phyloP scores from a whole-genome alignment of 2,797 vertebrate species.

The Tapirus indicus region DNA sequence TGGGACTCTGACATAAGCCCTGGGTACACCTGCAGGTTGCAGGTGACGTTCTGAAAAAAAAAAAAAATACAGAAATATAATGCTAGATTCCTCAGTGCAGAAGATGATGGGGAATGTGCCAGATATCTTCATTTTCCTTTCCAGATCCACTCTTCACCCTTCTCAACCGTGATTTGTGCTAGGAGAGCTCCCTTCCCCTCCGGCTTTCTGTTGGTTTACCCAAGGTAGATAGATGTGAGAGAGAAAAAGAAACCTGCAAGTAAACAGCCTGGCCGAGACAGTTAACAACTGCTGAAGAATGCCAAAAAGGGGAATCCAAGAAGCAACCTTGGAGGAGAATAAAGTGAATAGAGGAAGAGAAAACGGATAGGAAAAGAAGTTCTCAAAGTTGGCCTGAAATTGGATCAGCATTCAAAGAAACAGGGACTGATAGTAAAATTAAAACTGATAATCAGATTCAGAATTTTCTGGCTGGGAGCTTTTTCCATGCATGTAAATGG shows the following conservation, averaged over 20 bases:
- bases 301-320: neutral
- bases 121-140: neutral
- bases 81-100: neutral
- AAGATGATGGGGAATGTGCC: neutral
- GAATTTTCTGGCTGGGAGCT: constrained; percentile 1
- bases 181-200: neutral
- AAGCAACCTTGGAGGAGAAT: neutral
- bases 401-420: constrained; percentile 60
- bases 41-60: neutral
- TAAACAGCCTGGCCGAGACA: constrained; percentile 11
- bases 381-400: constrained; percentile 47
- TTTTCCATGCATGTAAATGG: constrained; percentile 11
- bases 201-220: neutral
- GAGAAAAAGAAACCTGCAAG: neutral
- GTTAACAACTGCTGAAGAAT: neutral
- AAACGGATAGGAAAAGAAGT: constrained; percentile 8
- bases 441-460: constrained; percentile 43
- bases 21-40: neutral
- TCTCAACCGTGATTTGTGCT: constrained; percentile 18
- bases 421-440: constrained; percentile 18
- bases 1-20: constrained; percentile 21
- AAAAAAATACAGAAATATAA: neutral
- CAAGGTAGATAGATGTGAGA: neutral
- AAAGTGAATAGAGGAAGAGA: neutral
- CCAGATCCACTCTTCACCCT: neutral